Percentiles rank a stretch among this genome's conserved stretches.
These are phyloP conservation scores for Cordylochernes scorpioides DNA, from an alignment of 2,888 invertebrate genomes.

Conservation along the genomic window DNA sequence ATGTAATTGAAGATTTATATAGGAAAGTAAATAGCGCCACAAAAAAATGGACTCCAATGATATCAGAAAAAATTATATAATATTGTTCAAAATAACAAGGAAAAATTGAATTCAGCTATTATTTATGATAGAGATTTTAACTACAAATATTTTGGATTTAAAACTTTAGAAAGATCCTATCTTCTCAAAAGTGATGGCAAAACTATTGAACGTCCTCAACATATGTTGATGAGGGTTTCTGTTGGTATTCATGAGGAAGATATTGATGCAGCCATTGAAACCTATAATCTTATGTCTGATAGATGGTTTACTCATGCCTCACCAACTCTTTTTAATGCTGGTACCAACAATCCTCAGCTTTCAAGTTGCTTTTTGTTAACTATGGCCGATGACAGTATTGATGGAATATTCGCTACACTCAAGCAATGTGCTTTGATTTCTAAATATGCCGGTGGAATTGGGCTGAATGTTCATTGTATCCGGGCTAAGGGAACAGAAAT, in stretches of 20 bases:
- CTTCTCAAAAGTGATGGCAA: slow-evolving; percentile 66
- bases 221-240: slow-evolving; percentile 91
- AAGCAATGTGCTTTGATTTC: slow-evolving; percentile 82
- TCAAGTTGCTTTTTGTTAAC: slow-evolving; percentile 85
- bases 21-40: slow-evolving; percentile 45
- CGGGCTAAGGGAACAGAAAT: slow-evolving; percentile 70
- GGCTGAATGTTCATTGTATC: slow-evolving; percentile 82
- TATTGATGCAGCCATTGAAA: slow-evolving; percentile 70
- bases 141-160: slow-evolving; percentile 98
- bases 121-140: slow-evolving; percentile 87
- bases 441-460: slow-evolving; percentile 90
- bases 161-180: slow-evolving; percentile 85
- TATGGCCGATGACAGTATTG: slow-evolving; percentile 79
- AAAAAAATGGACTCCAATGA: slow-evolving; percentile 45
- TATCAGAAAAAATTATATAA: slow-evolving; percentile 60
- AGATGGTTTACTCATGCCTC: slow-evolving; percentile 91
- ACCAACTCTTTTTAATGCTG: slow-evolving; percentile 85
- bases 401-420: slow-evolving; percentile 73
- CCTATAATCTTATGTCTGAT: slow-evolving; percentile 81
- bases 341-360: slow-evolving; percentile 63
- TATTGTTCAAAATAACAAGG: too few species aligned
- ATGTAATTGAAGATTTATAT: slow-evolving; percentile 66
- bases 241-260: slow-evolving; percentile 87
- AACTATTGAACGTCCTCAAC: slow-evolving; percentile 65
- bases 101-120: slow-evolving; percentile 66